phyloP scores from a whole-genome alignment of 2,797 vertebrate species.

The Enteromius fasciolatus region DNA sequence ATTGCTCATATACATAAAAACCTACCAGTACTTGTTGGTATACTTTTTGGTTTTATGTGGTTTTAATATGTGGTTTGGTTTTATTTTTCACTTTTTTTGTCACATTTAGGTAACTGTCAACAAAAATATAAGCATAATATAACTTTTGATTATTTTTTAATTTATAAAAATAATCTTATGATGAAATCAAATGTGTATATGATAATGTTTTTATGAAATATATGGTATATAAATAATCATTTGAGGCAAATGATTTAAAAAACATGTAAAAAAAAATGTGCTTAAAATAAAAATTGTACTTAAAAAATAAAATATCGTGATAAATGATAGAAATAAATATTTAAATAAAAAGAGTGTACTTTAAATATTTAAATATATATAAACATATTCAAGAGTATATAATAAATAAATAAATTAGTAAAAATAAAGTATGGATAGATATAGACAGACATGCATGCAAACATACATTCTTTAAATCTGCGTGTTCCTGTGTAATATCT shows the following conservation, averaged over 20 bases:
- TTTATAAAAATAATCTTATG: background rate
- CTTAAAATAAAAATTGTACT: no score
- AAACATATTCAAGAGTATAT: background rate
- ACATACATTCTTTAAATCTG: no score
- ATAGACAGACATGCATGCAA: no score
- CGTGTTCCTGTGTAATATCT: no score
- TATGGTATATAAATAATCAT: background rate
- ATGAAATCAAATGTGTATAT: background rate
- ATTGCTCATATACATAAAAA: background rate
- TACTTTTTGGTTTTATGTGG: background rate
- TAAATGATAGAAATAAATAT: no score
- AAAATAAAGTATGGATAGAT: background rate
- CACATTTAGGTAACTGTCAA: background rate
- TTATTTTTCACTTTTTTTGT: background rate
- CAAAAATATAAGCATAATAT: background rate
- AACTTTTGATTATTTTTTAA: background rate
- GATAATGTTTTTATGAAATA: background rate
- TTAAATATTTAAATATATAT: background rate
- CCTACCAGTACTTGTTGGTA: background rate
- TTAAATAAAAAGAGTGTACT: background rate
- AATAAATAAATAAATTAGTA: background rate
- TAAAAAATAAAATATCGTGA: no score
- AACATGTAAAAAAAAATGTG: background rate
- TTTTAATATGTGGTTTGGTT: no score
- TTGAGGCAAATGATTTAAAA: background rate